Conservation (phyloP, 1,140 invertebrate species). For the Whitmania pigra region DNA sequence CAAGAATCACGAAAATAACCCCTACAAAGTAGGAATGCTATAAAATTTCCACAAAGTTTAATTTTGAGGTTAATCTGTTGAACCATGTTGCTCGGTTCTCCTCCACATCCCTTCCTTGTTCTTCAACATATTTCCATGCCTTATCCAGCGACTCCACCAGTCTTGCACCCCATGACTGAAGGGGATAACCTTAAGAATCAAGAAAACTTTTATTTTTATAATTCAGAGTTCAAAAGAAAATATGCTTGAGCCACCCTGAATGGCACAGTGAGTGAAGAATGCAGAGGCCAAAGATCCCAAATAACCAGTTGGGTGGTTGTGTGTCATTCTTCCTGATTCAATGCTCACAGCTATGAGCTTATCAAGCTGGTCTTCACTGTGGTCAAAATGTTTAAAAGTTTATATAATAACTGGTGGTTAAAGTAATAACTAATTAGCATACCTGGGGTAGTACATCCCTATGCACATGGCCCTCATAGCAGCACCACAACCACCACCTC, state of each 20-base stretch:
- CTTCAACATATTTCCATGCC: constrained; percentile 31
- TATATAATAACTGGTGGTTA: not conserved
- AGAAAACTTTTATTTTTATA: not conserved
- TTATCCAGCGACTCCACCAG: constrained; percentile 30
- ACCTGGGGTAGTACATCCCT: constrained; percentile 36
- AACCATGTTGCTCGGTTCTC: constrained; percentile 35
- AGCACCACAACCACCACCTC: constrained; percentile 39
- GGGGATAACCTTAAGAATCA: not conserved
- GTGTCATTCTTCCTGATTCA: constrained; percentile 40
- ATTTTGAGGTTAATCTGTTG: not conserved
- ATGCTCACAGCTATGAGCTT: constrained; percentile 36
- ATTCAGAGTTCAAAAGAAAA: not conserved
- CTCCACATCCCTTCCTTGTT: constrained; percentile 28
- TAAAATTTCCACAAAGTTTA: not conserved
- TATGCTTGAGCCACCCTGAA: constrained; percentile 29
- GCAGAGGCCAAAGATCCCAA: constrained; percentile 36
- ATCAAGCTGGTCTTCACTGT: constrained; percentile 29
- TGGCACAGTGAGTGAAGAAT: constrained; percentile 35
- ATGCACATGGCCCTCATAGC: constrained; percentile 43
- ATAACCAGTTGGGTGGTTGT: constrained; percentile 39
- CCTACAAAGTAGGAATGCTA: constrained; percentile 24
- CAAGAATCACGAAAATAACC: constrained; percentile 35
- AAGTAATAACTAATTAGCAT: constrained; percentile 9
- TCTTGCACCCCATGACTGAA: constrained; percentile 32
- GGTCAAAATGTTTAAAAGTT: not conserved